Conservation (phyloP, 2,113 vertebrate species). For the Coptodon rendalli region DNA sequence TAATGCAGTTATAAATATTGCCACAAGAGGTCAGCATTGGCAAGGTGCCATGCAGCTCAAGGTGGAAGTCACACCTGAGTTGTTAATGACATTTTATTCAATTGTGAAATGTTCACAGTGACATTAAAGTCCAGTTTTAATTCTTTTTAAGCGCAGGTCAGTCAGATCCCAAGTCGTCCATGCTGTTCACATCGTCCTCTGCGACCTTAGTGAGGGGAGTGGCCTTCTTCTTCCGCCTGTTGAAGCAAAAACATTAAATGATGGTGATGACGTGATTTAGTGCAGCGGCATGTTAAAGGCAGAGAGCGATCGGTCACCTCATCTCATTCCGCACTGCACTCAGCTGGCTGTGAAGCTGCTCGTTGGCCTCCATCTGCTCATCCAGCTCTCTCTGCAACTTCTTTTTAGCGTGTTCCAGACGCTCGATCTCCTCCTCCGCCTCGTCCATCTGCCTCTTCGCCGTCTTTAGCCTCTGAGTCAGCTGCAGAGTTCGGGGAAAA, state of each 20-base stretch:
- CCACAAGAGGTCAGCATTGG: constrained; percentile 58
- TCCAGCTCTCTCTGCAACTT: constrained; percentile 94
- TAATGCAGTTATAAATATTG: constrained; percentile 18
- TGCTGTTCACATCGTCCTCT: constrained; percentile 35
- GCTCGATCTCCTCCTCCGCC: constrained; percentile 94
- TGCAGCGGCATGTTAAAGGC: neutral
- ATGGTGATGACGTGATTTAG: neutral
- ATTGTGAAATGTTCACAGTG: neutral
- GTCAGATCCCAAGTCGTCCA: constrained; percentile 50
- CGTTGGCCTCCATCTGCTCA: constrained; percentile 87
- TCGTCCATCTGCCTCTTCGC: constrained; percentile 94
- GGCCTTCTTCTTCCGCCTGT: constrained; percentile 64
- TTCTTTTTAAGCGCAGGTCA: neutral
- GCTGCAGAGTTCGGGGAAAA: constrained; percentile 60
- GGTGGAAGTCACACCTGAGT: constrained; percentile 35
- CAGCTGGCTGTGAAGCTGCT: constrained; percentile 85
- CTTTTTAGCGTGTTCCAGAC: constrained; percentile 86
- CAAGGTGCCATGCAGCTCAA: neutral
- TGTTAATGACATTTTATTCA: constrained; percentile 26
- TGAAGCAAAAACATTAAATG: neutral
- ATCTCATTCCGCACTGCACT: constrained; percentile 77
- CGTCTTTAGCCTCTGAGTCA: constrained; percentile 88
- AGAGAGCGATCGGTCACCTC: constrained; percentile 67
- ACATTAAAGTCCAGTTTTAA: neutral
- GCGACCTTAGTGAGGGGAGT: constrained; percentile 26